These are phyloP conservation scores for Vanacampus margaritifer DNA, from an alignment of 2,113 vertebrate species.

Conservation along the genomic window DNA sequence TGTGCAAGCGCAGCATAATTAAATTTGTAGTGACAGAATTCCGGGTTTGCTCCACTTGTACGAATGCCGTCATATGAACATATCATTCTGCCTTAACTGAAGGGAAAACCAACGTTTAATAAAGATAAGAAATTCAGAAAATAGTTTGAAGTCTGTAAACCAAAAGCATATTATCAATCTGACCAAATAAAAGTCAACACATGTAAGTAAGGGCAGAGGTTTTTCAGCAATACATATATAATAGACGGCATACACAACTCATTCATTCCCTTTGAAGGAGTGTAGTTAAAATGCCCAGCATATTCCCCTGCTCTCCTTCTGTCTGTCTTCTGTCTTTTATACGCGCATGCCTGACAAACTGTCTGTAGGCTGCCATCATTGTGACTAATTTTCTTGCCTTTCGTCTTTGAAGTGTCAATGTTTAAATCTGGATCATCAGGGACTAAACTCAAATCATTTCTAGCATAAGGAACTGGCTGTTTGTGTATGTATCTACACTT, in stretches of 20 bases:
- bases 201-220: conserved; percentile 7
- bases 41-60: neutral
- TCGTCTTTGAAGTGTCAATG: conserved; percentile 56
- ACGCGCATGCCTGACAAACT: conserved; percentile 45
- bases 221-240: neutral
- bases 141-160: neutral
- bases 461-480: conserved; percentile 33
- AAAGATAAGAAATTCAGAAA: conserved; percentile 8
- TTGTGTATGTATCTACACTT: neutral
- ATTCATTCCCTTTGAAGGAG: neutral
- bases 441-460: conserved; percentile 40
- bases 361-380: conserved; percentile 27
- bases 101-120: conserved; percentile 26
- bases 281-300: neutral
- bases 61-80: conserved; percentile 16
- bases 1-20: neutral
- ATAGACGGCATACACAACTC: neutral
- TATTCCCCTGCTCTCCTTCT: neutral
- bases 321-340: neutral
- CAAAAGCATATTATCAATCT: neutral
- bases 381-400: conserved; percentile 40
- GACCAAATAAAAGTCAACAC: neutral
- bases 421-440: conserved; percentile 48
- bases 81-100: conserved; percentile 6
- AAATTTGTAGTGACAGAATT: conserved; percentile 5